A percentile compares a stretch with the other conserved stretches of the same genome.
Conservation (phyloP, 2,113 vertebrate species). For the Prietella phreatophila region DNA sequence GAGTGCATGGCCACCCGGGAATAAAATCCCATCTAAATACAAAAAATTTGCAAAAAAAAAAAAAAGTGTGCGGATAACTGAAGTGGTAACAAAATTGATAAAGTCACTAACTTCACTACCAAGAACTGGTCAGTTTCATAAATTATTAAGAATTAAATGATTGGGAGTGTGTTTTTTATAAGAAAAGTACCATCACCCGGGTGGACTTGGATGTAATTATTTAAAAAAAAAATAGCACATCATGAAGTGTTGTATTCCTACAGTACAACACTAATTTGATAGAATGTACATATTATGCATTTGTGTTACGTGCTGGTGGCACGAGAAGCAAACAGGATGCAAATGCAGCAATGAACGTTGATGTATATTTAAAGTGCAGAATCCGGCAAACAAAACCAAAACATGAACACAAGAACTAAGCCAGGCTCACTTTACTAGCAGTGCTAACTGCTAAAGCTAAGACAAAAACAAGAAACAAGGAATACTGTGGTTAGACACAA, state of each 20-base stretch:
- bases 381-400: no score
- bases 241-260: neutral
- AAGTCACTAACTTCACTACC: neutral
- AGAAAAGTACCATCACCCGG: neutral
- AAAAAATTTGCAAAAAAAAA: no score
- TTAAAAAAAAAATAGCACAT: neutral
- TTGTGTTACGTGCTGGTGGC: no score
- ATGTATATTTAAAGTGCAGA: no score
- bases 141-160: neutral
- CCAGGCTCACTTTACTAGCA: no score
- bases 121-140: neutral
- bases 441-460: no score
- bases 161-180: neutral
- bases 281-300: neutral
- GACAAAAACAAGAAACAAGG: no score
- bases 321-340: no score
- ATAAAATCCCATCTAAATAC: slow-evolving; percentile 27
- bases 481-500: no score
- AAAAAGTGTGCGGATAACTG: slow-evolving; percentile 22
- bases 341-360: no score
- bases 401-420: no score
- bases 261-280: neutral
- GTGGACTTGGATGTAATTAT: neutral
- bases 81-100: neutral
- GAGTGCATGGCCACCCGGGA: neutral